These are phyloP conservation scores for Gouania willdenowi DNA, from an alignment of 2,797 vertebrate species.

Conservation along the genomic window DNA sequence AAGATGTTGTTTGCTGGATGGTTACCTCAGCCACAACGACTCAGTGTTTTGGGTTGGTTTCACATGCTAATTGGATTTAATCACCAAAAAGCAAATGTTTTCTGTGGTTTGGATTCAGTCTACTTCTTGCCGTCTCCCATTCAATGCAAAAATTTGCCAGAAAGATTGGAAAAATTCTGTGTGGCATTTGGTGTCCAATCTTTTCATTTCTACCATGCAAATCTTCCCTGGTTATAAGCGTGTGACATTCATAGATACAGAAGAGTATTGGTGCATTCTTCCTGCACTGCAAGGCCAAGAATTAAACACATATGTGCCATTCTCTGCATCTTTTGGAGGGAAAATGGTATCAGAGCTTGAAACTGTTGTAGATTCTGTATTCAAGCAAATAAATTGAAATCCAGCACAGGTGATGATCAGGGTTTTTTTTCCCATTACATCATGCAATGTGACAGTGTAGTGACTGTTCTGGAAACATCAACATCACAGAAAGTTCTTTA, in stretches of 20 bases:
- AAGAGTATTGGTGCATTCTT: conserved; percentile 16
- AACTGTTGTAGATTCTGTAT: not conserved
- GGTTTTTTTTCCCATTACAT: conserved; percentile 13
- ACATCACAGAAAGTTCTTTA: conserved; percentile 44
- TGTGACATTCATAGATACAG: conserved; percentile 33
- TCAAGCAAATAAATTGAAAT: conserved; percentile 1
- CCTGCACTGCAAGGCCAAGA: conserved; percentile 18
- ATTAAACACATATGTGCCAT: conserved; percentile 48
- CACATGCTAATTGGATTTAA: conserved; percentile 50
- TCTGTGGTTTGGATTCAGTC: conserved; percentile 34
- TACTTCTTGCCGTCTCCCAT: conserved; percentile 36
- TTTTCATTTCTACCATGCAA: conserved; percentile 15
- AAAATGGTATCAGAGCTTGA: conserved; percentile 8
- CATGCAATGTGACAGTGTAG: too few species aligned
- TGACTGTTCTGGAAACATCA: conserved; percentile 15
- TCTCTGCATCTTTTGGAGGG: conserved; percentile 19
- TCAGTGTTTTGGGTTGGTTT: conserved; percentile 48
- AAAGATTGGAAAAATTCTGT: conserved; percentile 15
- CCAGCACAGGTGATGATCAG: conserved; percentile 1
- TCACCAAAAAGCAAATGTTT: conserved; percentile 47
- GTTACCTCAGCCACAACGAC: conserved; percentile 45
- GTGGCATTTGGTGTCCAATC: conserved; percentile 32
- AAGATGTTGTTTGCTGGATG: conserved; percentile 55
- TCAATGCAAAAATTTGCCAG: conserved; percentile 30
- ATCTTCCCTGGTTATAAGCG: conserved; percentile 15